These are phyloP conservation scores for Eristalis intricaria DNA, from an alignment of 2,888 invertebrate genomes.

Conservation along the genomic window DNA sequence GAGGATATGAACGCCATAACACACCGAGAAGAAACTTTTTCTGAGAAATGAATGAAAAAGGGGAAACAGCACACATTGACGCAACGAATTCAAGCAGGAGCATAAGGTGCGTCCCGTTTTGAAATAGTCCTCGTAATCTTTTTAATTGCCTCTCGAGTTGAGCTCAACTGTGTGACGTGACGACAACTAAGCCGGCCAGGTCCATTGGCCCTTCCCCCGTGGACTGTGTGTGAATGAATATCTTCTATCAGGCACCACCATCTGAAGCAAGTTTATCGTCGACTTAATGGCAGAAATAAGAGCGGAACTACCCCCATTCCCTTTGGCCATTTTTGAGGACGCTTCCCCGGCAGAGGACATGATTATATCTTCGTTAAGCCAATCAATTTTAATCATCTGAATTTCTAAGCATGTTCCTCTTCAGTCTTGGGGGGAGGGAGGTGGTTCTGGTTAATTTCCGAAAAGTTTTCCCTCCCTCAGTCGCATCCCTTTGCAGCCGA, in stretches of 20 bases:
- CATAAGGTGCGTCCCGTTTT: constrained; percentile 67
- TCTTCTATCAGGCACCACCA: constrained; percentile 25
- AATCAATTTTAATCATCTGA: constrained; percentile 71
- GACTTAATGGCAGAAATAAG: constrained; percentile 25
- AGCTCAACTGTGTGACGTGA: constrained; percentile 24
- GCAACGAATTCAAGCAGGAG: constrained; percentile 47
- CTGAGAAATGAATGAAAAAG: not conserved
- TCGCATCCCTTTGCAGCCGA: not conserved
- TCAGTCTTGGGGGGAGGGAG: not conserved
- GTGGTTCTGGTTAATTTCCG: constrained; percentile 12
- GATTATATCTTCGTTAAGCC: constrained; percentile 71
- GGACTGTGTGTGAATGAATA: constrained; percentile 16
- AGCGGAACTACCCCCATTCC: constrained; percentile 38
- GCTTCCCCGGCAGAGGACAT: constrained; percentile 52
- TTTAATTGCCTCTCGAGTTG: constrained; percentile 64
- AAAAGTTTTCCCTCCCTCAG: not conserved
- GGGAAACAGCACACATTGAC: not conserved
- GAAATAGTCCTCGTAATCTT: constrained; percentile 54
- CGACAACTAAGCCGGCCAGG: not conserved
- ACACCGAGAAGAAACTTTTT: constrained; percentile 10
- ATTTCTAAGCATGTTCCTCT: constrained; percentile 36
- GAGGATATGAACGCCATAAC: constrained; percentile 18
- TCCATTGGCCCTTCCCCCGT: not conserved
- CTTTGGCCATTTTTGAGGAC: constrained; percentile 20
- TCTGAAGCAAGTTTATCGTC: constrained; percentile 61